Percentiles rank a stretch among this genome's conserved stretches.
Evolutionary conservation across 92 coral and sea anemone genomes (phyloP).

Genomic region (Heliopora coerulea): DNA sequence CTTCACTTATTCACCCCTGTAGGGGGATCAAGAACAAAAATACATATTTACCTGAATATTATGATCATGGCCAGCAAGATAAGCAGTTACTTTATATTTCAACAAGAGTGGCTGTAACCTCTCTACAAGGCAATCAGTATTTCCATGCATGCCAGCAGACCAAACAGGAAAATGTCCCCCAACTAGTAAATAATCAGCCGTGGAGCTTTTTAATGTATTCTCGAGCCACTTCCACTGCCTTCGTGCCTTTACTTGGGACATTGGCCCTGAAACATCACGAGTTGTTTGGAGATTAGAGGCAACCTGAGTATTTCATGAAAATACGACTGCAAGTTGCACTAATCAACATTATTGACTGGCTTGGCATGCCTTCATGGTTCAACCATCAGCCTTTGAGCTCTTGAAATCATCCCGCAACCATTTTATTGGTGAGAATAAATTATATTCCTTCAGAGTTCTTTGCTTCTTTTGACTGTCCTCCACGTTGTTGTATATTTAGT

Average conservation of each 20-base stretch:
- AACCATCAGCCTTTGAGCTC: too few relatives aligned
- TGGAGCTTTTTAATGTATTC: conserved; percentile 59
- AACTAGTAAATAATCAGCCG: conserved; percentile 74
- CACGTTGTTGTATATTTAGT: too few relatives aligned
- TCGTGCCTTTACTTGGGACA: conserved; percentile 33
- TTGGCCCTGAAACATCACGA: background rate
- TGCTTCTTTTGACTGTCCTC: too few relatives aligned
- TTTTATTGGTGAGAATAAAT: too few relatives aligned
- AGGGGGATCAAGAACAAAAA: too few relatives aligned
- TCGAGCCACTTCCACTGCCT: conserved; percentile 84
- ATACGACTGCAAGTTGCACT: background rate
- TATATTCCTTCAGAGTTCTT: too few relatives aligned
- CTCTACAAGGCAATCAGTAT: conserved; percentile 71
- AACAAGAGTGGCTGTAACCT: conserved; percentile 71
- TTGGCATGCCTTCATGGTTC: too few relatives aligned
- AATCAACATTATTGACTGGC: too few relatives aligned
- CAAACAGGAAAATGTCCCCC: conserved; percentile 97
- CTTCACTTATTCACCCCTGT: too few relatives aligned
- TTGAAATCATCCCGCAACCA: too few relatives aligned
- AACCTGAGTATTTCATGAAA: background rate
- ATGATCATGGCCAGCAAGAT: conserved; percentile 87
- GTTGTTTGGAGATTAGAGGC: background rate
- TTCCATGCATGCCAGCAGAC: conserved; percentile 97
- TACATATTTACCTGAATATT: conserved; percentile 75
- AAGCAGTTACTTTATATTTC: conserved; percentile 77